Percentiles rank a stretch among this genome's conserved stretches.
Conservation (phyloP, 2,888 invertebrate genomes). For the Amphipoea oculea region DNA sequence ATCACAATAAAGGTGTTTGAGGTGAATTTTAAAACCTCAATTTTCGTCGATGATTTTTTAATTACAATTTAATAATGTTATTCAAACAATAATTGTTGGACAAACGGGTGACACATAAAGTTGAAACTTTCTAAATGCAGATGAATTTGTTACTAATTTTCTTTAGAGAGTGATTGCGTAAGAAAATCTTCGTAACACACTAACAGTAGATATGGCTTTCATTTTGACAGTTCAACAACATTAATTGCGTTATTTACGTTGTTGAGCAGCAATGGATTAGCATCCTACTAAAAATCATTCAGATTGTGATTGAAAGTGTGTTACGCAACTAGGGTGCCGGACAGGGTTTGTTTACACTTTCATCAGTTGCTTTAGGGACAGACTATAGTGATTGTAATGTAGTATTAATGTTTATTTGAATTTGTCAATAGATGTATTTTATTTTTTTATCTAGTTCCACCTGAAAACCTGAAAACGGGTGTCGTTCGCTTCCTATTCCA, state of each 20-base stretch:
- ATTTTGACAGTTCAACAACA: neutral
- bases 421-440: neutral
- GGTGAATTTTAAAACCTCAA: neutral
- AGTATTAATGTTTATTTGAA: neutral
- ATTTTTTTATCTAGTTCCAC: neutral
- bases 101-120: neutral
- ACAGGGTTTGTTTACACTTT: neutral
- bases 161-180: neutral
- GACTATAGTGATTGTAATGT: neutral
- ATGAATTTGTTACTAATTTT: neutral
- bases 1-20: neutral
- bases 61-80: neutral
- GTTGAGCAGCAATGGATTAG: neutral
- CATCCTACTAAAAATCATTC: too few relatives aligned
- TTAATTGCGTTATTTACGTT: neutral
- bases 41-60: neutral
- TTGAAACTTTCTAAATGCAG: neutral
- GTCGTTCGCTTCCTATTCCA: neutral
- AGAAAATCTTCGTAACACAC: neutral
- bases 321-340: too few relatives aligned
- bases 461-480: neutral
- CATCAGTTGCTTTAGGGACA: neutral
- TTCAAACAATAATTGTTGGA: neutral
- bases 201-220: neutral
- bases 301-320: too few relatives aligned